Conservation (phyloP, 2,113 vertebrate species). For the Rhodinocichla rosea region DNA sequence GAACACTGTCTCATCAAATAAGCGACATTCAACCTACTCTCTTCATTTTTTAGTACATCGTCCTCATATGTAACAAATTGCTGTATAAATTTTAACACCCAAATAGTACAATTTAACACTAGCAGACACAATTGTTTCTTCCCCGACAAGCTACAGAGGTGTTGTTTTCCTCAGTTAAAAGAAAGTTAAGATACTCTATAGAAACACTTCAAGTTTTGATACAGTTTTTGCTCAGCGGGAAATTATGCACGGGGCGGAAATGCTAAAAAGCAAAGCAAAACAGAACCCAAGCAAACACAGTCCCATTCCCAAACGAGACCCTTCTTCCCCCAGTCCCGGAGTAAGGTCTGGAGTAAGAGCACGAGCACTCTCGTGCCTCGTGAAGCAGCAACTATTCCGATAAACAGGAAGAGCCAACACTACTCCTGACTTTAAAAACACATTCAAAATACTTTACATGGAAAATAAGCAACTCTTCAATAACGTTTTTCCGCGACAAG, state of each 20-base stretch:
- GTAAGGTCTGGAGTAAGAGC: not conserved
- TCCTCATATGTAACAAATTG: not conserved
- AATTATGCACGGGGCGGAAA: not conserved
- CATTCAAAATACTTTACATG: not conserved
- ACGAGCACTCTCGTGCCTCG: not conserved
- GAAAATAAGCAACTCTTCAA: not conserved
- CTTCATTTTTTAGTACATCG: not conserved
- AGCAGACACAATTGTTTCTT: not conserved
- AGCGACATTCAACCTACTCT: not conserved
- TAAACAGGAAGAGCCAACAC: constrained; percentile 20
- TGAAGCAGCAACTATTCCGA: not conserved
- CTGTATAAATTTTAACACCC: not conserved
- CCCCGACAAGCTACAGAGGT: too few species aligned
- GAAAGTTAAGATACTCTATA: not conserved
- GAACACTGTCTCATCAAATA: not conserved
- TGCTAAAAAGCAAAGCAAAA: not conserved
- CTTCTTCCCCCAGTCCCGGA: not conserved
- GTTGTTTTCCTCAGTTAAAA: not conserved
- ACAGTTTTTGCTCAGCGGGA: not conserved
- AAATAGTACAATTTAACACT: not conserved
- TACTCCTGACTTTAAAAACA: not conserved
- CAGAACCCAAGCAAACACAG: not conserved
- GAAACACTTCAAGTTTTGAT: not conserved
- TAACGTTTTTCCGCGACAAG: not conserved
- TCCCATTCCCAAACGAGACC: not conserved